Conservation (phyloP, 2,888 invertebrate genomes). For the Choristoneura rosaceana region DNA sequence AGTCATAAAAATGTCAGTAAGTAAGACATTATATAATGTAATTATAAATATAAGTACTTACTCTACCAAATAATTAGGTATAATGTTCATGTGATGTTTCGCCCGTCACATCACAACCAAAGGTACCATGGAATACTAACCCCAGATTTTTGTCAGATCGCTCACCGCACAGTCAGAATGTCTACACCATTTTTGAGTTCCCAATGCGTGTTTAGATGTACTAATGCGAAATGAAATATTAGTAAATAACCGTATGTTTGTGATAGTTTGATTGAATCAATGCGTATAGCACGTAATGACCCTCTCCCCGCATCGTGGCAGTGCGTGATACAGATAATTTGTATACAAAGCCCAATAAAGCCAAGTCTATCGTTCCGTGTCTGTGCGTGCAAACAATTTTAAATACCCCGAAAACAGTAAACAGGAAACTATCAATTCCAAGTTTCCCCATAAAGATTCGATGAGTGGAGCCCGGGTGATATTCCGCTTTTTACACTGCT, state of each 20-base stretch:
- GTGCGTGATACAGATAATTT: conserved; percentile 74
- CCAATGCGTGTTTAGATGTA: conserved; percentile 73
- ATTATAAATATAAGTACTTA: conserved; percentile 17
- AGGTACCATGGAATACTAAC: conserved; percentile 24
- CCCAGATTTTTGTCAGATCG: conserved; percentile 3
- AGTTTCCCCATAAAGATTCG: conserved; percentile 79
- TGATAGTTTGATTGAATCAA: conserved; percentile 72
- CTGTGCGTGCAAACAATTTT: conserved; percentile 76
- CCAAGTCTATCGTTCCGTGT: conserved; percentile 67
- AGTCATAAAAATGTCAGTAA: conserved; percentile 66
- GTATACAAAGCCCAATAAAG: conserved; percentile 65
- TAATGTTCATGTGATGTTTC: conserved; percentile 11
- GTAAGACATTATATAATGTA: conserved; percentile 61
- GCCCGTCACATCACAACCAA: conserved; percentile 5
- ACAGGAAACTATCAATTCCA: conserved; percentile 79
- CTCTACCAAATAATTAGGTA: neutral
- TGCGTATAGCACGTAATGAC: conserved; percentile 68
- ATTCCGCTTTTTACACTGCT: conserved; percentile 62
- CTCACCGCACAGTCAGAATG: conserved; percentile 2
- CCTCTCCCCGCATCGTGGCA: conserved; percentile 68
- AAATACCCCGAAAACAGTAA: conserved; percentile 74
- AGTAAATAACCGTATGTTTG: conserved; percentile 75
- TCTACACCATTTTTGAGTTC: conserved; percentile 18
- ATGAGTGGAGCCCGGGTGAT: conserved; percentile 67
- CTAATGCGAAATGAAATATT: conserved; percentile 75